A percentile compares a stretch with the other conserved stretches of the same genome.
Conservation (phyloP, 2,113 vertebrate species). For the Hippotragus niger region DNA sequence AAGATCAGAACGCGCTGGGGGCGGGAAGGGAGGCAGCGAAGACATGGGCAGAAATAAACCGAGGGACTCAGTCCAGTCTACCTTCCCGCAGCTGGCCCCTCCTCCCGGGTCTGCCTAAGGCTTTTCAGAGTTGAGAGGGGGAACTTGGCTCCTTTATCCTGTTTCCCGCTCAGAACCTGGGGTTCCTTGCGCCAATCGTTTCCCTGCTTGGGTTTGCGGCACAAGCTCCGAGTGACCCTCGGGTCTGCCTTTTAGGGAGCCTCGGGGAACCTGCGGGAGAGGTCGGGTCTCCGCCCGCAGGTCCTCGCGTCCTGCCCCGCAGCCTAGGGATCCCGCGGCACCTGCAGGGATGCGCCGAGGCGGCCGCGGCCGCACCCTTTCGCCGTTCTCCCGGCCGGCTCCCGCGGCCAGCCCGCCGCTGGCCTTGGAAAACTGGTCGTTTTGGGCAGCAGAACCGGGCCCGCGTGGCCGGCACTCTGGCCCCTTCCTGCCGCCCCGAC, state of each 20-base stretch:
- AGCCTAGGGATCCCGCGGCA: not conserved
- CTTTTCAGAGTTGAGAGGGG: not conserved
- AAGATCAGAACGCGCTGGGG: constrained; percentile 23
- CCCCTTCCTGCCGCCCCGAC: not conserved
- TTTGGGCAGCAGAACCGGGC: not conserved
- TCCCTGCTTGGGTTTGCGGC: not conserved
- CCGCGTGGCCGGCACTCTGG: not conserved
- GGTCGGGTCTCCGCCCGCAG: not conserved
- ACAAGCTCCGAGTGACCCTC: not conserved
- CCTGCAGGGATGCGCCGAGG: not conserved
- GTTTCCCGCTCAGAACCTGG: not conserved
- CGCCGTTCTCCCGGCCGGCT: not conserved
- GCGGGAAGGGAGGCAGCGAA: not conserved
- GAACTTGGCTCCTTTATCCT: not conserved
- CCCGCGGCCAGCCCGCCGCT: not conserved
- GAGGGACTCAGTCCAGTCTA: not conserved
- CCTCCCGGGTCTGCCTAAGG: not conserved
- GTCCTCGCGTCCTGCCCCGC: not conserved
- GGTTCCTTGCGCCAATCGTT: not conserved
- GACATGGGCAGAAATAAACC: not conserved
- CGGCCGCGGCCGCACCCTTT: not conserved
- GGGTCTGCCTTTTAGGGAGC: not conserved
- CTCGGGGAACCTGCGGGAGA: not conserved
- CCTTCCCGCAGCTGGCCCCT: not conserved
- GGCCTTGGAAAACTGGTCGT: not conserved